A percentile compares a stretch with the other conserved stretches of the same genome.
Conservation (phyloP, 2,888 invertebrate species). For the Homarus gammarus region DNA sequence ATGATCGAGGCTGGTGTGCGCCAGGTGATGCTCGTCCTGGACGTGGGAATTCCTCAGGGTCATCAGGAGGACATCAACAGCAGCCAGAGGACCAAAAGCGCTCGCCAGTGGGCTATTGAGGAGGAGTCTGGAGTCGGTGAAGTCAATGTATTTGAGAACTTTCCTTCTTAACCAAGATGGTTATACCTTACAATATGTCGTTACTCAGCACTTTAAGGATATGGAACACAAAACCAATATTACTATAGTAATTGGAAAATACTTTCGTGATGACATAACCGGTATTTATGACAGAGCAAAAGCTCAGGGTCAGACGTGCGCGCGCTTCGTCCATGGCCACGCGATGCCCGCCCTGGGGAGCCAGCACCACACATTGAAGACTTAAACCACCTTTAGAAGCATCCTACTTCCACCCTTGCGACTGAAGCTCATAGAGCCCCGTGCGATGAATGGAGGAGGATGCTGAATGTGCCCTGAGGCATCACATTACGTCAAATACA, state of each 20-base stretch:
- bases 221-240: constrained; percentile 14
- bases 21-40: constrained; percentile 52
- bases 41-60: constrained; percentile 48
- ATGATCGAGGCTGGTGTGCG: constrained; percentile 25
- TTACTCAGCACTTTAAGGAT: neutral
- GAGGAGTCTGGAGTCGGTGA: constrained; percentile 15
- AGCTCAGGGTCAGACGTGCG: constrained; percentile 61
- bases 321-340: constrained; percentile 61
- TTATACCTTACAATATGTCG: neutral
- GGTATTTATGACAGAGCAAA: constrained; percentile 44
- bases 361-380: constrained; percentile 4
- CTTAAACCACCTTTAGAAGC: constrained; percentile 9
- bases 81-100: neutral
- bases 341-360: constrained; percentile 54
- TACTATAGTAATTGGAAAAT: neutral
- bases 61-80: constrained; percentile 31
- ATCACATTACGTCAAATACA: constrained; percentile 54
- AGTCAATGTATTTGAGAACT: neutral
- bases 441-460: constrained; percentile 41
- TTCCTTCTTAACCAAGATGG: neutral
- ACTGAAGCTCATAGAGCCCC: constrained; percentile 31
- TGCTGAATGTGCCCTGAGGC: constrained; percentile 58
- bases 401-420: constrained; percentile 39
- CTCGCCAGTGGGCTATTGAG: constrained; percentile 9
- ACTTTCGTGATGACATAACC: constrained; percentile 55